phyloP scores from a whole-genome alignment of 2,888 invertebrate species.

The Drosophila pseudotakahashii region DNA sequence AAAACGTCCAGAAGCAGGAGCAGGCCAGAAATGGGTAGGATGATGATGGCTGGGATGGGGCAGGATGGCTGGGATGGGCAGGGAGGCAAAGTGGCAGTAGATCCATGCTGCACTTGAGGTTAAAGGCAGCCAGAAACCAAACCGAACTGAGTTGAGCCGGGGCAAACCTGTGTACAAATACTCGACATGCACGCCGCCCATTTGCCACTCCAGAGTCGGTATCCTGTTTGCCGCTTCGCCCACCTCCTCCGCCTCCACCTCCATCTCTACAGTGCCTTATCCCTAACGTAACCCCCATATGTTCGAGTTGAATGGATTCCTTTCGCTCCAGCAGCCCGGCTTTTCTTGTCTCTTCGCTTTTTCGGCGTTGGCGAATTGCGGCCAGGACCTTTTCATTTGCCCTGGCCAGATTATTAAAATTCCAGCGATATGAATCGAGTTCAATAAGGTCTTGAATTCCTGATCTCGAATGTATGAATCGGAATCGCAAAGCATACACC shows the following conservation, averaged over 20 bases:
- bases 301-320: conserved; percentile 62
- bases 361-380: conserved; percentile 7
- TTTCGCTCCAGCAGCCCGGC: conserved; percentile 11
- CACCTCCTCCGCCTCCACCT: background rate
- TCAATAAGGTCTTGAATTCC: conserved; percentile 22
- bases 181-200: conserved; percentile 48
- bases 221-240: conserved; percentile 48
- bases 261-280: background rate
- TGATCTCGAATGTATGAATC: conserved; percentile 9
- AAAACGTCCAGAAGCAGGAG: conserved; percentile 49
- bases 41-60: background rate
- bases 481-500: conserved; percentile 25
- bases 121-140: conserved; percentile 49
- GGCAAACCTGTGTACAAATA: conserved; percentile 51
- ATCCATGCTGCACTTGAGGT: conserved; percentile 58
- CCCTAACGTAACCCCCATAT: conserved; percentile 48
- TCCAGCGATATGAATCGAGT: conserved; percentile 25
- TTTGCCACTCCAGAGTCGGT: conserved; percentile 22
- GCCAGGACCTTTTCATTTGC: conserved; percentile 26
- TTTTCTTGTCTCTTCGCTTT: conserved; percentile 23
- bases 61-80: background rate
- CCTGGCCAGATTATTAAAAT: conserved; percentile 39
- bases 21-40: conserved; percentile 31
- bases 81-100: conserved; percentile 19
- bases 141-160: conserved; percentile 28